phyloP scores from a whole-genome alignment of 2,113 vertebrate genomes.

The Coptodon bakossiorum region DNA sequence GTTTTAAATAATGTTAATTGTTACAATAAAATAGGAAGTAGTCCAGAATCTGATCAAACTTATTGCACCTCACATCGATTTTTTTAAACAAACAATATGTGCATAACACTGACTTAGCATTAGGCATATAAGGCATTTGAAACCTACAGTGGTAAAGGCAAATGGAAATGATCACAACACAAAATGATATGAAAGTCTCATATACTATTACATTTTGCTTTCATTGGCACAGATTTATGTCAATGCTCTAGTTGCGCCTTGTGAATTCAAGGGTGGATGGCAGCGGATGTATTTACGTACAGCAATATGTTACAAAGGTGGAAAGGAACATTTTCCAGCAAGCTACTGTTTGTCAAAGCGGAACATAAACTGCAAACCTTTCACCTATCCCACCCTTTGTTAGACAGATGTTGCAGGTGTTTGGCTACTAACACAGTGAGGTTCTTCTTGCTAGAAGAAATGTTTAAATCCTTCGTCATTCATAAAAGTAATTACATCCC shows the following conservation, averaged over 20 bases:
- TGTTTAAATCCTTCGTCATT: background rate
- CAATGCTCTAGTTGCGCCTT: constrained; percentile 17
- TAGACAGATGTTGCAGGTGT: background rate
- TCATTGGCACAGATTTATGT: constrained; percentile 62
- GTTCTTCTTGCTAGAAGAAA: background rate
- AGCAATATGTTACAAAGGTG: background rate
- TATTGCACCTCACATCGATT: constrained; percentile 31
- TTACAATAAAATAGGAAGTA: constrained; percentile 3
- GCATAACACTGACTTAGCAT: constrained; percentile 58
- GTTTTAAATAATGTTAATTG: background rate
- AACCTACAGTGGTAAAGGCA: constrained; percentile 13
- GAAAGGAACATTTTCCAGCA: background rate
- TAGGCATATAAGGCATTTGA: constrained; percentile 39
- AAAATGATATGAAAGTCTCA: constrained; percentile 1
- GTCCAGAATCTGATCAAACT: background rate
- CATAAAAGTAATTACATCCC: background rate
- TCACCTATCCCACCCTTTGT: background rate
- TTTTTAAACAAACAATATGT: constrained; percentile 31
- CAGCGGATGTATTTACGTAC: constrained; percentile 10
- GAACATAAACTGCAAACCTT: background rate
- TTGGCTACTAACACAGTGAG: constrained; percentile 19
- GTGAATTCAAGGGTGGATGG: constrained; percentile 45
- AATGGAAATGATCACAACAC: constrained; percentile 7
- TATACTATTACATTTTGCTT: background rate
- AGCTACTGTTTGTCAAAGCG: background rate